phyloP scores from a whole-genome alignment of 92 coral and sea anemone genomes.

The Micromussa lordhowensis region DNA sequence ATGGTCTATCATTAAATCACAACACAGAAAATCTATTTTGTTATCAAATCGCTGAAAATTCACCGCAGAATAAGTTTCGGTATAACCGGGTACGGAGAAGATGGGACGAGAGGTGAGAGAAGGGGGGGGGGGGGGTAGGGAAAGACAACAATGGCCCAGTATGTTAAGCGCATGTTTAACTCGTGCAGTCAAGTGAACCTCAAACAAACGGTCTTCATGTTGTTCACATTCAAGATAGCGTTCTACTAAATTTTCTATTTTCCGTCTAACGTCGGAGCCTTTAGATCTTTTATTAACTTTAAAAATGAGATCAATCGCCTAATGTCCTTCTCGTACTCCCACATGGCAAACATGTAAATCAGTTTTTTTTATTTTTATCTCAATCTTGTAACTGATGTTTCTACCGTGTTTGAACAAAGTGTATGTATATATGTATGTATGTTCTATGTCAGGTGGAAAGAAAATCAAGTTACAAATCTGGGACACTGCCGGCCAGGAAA shows the following conservation, averaged over 20 bases:
- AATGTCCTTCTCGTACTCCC: no score
- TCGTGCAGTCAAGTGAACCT: background rate
- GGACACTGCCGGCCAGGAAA: conserved; percentile 99
- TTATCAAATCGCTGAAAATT: background rate
- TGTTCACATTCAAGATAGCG: background rate
- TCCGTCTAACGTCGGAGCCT: no score
- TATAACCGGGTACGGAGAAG: background rate
- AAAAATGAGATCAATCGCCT: no score
- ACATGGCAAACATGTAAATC: no score
- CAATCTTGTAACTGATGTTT: no score
- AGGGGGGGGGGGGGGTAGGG: background rate
- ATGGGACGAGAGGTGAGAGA: background rate
- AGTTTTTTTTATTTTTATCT: no score
- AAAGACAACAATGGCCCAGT: background rate
- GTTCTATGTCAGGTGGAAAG: conserved; percentile 72
- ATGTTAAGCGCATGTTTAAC: background rate
- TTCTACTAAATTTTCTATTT: background rate
- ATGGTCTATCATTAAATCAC: background rate
- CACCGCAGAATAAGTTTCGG: background rate
- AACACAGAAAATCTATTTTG: background rate
- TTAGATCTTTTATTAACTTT: no score
- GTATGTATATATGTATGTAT: no score
- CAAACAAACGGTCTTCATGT: background rate
- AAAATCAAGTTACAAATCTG: conserved; percentile 93
- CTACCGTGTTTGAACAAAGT: no score